A percentile compares a stretch with the other conserved stretches of the same genome.
Conservation (phyloP, 1,140 invertebrate genomes). For the Nasonia longicornis region DNA sequence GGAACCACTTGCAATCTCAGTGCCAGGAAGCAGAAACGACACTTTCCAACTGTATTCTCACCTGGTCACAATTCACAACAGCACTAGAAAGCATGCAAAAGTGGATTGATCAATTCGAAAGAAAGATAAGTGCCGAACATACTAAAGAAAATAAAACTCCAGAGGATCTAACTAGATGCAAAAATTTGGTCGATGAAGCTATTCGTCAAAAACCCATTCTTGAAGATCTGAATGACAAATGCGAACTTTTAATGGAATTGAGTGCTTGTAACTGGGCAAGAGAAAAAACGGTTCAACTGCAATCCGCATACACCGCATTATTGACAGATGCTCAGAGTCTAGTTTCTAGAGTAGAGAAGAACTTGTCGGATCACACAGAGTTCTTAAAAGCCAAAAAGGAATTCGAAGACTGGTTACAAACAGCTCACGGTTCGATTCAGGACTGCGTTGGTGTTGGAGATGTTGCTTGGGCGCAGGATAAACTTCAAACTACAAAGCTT, state of each 20-base stretch:
- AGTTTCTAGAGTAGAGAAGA: slow-evolving; percentile 88
- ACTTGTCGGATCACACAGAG: slow-evolving; percentile 88
- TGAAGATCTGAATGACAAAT: slow-evolving; percentile 88
- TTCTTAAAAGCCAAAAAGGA: slow-evolving; percentile 88
- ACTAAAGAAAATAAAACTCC: slow-evolving; percentile 84
- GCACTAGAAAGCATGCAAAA: slow-evolving; percentile 81
- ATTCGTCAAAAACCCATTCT: slow-evolving; percentile 80
- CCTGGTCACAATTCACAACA: slow-evolving; percentile 88
- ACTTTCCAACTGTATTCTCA: slow-evolving; percentile 83
- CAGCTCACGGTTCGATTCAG: slow-evolving; percentile 82
- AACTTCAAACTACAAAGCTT: slow-evolving; percentile 81
- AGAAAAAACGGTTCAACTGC: slow-evolving; percentile 86
- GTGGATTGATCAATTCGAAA: slow-evolving; percentile 83
- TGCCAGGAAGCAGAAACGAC: slow-evolving; percentile 83
- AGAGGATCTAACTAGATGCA: slow-evolving; percentile 83
- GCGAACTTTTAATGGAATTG: slow-evolving; percentile 87
- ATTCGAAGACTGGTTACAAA: slow-evolving; percentile 83
- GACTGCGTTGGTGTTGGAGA: slow-evolving; percentile 87
- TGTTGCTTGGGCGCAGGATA: slow-evolving; percentile 81
- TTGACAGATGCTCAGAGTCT: slow-evolving; percentile 83
- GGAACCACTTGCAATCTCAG: slow-evolving; percentile 86
- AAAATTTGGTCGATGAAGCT: slow-evolving; percentile 82
- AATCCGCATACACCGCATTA: slow-evolving; percentile 82
- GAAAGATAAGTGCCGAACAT: slow-evolving; percentile 75
- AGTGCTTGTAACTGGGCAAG: slow-evolving; percentile 85